These are phyloP conservation scores for Dicycla oo DNA, from an alignment of 2,888 invertebrate species.

Conservation along the genomic window DNA sequence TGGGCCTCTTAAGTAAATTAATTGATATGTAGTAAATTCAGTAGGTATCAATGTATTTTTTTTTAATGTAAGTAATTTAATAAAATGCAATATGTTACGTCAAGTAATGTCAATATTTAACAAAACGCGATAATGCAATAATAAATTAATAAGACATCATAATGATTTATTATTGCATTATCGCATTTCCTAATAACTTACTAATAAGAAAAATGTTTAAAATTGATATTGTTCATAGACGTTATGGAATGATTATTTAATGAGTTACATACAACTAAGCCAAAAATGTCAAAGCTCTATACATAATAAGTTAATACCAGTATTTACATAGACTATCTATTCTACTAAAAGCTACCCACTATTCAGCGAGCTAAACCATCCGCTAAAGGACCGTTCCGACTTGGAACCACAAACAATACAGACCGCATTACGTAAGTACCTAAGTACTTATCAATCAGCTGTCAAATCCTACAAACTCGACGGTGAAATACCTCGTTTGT, in stretches of 20 bases:
- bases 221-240: too few relatives aligned
- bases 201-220: too few relatives aligned
- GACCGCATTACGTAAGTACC: conserved; percentile 24
- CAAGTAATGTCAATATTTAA: too few relatives aligned
- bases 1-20: too few relatives aligned
- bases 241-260: neutral
- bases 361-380: conserved; percentile 4
- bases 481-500: conserved; percentile 63
- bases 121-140: too few relatives aligned
- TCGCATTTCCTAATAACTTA: too few relatives aligned
- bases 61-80: too few relatives aligned
- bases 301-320: neutral
- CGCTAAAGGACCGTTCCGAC: neutral
- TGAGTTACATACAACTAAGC: neutral
- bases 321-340: conserved; percentile 13
- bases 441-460: conserved; percentile 59
- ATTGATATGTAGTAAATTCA: too few relatives aligned
- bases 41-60: too few relatives aligned
- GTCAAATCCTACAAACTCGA: conserved; percentile 58
- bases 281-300: neutral
- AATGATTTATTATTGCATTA: too few relatives aligned
- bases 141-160: too few relatives aligned
- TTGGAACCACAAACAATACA: conserved; percentile 24
- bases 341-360: conserved; percentile 27
- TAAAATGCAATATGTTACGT: too few relatives aligned